phyloP scores from a whole-genome alignment of 2,113 vertebrate species.

The Heptranchias perlo region DNA sequence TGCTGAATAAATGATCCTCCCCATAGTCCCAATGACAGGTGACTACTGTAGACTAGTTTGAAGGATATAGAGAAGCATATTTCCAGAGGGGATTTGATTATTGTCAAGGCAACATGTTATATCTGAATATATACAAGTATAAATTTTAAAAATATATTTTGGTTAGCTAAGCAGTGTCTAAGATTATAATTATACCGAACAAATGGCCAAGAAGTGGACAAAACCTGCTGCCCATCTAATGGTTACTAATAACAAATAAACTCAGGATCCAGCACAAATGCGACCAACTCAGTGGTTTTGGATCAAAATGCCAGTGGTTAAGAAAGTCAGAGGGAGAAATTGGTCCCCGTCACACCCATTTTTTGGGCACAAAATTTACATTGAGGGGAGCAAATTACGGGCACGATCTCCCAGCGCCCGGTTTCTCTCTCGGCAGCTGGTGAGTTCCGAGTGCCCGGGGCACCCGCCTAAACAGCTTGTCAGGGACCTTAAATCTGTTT shows the following conservation, averaged over 20 bases:
- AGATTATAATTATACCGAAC: background rate
- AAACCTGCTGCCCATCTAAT: background rate
- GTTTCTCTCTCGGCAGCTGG: background rate
- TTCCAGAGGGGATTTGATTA: background rate
- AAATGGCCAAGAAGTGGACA: background rate
- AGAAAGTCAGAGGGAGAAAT: background rate
- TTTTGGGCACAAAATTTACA: background rate
- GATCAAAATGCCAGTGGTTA: background rate
- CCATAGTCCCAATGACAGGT: background rate
- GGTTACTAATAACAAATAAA: background rate
- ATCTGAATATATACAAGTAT: background rate
- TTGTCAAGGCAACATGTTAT: background rate
- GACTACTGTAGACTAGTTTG: background rate
- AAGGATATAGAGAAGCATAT: background rate
- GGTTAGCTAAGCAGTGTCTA: background rate
- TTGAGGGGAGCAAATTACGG: background rate
- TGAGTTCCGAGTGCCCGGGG: background rate
- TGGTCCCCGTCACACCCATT: background rate
- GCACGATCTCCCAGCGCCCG: background rate
- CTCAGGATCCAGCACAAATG: background rate
- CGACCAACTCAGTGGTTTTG: background rate
- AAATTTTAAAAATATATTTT: background rate
- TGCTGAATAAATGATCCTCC: background rate
- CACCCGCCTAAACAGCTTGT: background rate
- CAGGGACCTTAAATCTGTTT: too few relatives aligned